Evolutionary conservation across 2,797 vertebrate genomes (phyloP).

Genomic region (Bovichtus diacanthus): DNA sequence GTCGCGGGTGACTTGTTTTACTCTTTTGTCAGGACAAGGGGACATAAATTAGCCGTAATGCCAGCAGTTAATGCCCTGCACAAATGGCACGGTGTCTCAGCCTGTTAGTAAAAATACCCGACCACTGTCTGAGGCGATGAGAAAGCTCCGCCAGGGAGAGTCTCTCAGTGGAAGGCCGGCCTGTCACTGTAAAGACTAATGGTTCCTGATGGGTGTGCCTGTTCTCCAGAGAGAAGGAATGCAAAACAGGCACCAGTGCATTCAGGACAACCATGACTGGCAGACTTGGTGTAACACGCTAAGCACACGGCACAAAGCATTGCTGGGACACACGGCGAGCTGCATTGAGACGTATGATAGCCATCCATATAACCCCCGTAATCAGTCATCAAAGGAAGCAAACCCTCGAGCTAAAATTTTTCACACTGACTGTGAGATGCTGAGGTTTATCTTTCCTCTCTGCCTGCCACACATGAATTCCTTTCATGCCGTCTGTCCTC

Average conservation of each 20-base stretch:
- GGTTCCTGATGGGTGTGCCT: conserved; percentile 77
- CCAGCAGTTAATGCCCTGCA: conserved; percentile 58
- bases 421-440: conserved; percentile 30
- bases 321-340: not conserved
- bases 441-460: conserved; percentile 54
- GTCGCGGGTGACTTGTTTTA: conserved; percentile 54
- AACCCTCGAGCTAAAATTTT: conserved; percentile 31
- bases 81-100: conserved; percentile 70
- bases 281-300: conserved; percentile 40
- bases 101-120: conserved; percentile 73
- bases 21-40: conserved; percentile 42
- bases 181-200: conserved; percentile 79
- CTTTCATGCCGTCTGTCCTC: conserved; percentile 54
- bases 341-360: conserved; percentile 13
- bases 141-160: conserved; percentile 68
- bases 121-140: conserved; percentile 62
- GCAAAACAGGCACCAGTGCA: conserved; percentile 61
- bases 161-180: conserved; percentile 65
- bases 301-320: conserved; percentile 21
- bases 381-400: conserved; percentile 58
- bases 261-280: conserved; percentile 50
- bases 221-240: conserved; percentile 61
- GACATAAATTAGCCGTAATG: conserved; percentile 60
- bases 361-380: conserved; percentile 32
- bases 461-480: conserved; percentile 43